phyloP scores from a whole-genome alignment of 2,888 invertebrate genomes.

The Metallyticus violacea region DNA sequence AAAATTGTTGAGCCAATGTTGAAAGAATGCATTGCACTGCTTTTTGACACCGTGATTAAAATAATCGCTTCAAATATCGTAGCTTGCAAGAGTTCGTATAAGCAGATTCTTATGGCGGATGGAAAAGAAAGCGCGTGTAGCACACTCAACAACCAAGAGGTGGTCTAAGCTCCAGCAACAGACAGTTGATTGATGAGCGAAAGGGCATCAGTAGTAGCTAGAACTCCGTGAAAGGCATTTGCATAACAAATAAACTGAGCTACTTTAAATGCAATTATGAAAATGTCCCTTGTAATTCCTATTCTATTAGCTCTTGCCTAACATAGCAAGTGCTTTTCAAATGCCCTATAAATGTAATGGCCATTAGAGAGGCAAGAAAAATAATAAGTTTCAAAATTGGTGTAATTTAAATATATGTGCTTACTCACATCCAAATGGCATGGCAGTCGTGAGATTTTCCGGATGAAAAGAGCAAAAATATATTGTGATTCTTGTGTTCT shows the following conservation, averaged over 20 bases:
- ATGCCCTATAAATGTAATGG: neutral
- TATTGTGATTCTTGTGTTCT: too few relatives aligned
- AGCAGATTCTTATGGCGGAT: neutral
- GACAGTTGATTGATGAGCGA: neutral
- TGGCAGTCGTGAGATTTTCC: too few relatives aligned
- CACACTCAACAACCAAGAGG: neutral
- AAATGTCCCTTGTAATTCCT: neutral
- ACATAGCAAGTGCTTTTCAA: neutral
- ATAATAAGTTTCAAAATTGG: neutral
- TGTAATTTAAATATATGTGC: too few relatives aligned
- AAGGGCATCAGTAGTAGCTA: neutral
- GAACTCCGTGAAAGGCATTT: neutral
- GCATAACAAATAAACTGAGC: neutral
- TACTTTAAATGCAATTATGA: neutral
- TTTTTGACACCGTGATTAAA: too few relatives aligned
- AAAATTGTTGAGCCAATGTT: neutral
- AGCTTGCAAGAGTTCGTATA: too few relatives aligned
- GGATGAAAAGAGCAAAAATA: too few relatives aligned
- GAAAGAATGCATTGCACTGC: too few relatives aligned
- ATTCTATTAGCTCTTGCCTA: neutral
- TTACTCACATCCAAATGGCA: too few relatives aligned
- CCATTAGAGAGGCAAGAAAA: neutral
- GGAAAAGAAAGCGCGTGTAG: neutral
- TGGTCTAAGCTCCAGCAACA: neutral
- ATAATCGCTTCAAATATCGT: too few relatives aligned